Percentiles rank a stretch among this genome's conserved stretches.
These are phyloP conservation scores for Chlamydotis undulata DNA, from an alignment of 2,113 vertebrate species.

Conservation along the genomic window DNA sequence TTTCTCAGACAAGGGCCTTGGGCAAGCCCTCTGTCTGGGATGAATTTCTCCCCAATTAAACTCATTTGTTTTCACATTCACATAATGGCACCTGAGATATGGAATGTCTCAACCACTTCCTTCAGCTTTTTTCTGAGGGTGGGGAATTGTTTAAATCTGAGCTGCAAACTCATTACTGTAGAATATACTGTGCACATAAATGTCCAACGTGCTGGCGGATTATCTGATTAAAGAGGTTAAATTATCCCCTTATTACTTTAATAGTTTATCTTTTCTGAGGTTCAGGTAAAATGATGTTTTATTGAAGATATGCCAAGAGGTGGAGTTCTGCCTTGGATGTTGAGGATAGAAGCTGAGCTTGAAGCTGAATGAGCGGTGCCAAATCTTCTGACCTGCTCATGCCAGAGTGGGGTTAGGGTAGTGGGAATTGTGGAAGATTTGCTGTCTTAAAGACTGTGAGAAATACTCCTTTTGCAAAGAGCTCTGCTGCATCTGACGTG, in stretches of 20 bases:
- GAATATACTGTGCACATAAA: constrained; percentile 47
- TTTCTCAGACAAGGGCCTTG: constrained; percentile 66
- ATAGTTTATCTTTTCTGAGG: constrained; percentile 73
- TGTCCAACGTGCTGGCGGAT: constrained; percentile 68
- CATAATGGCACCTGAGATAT: constrained; percentile 73
- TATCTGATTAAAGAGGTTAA: constrained; percentile 73
- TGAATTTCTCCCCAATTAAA: constrained; percentile 73
- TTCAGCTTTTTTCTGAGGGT: constrained; percentile 65
- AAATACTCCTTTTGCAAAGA: neutral
- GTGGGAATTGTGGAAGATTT: neutral
- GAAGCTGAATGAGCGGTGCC: constrained; percentile 31
- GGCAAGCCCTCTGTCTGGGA: constrained; percentile 65
- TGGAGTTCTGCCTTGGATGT: constrained; percentile 39
- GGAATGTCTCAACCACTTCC: constrained; percentile 74
- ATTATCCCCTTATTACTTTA: constrained; percentile 72
- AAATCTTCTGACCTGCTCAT: constrained; percentile 7
- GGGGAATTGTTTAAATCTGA: constrained; percentile 58
- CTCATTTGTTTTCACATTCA: constrained; percentile 68
- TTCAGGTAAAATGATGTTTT: constrained; percentile 65
- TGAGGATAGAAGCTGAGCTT: constrained; percentile 8
- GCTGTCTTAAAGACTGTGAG: neutral
- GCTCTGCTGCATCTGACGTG: neutral
- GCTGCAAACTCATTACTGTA: constrained; percentile 54
- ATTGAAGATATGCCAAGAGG: constrained; percentile 57
- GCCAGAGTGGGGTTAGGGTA: neutral